Percentiles rank a stretch among this genome's conserved stretches.
These are phyloP conservation scores for Psix sp. DNA, from an alignment of 1,140 invertebrate genomes.

Conservation along the genomic window DNA sequence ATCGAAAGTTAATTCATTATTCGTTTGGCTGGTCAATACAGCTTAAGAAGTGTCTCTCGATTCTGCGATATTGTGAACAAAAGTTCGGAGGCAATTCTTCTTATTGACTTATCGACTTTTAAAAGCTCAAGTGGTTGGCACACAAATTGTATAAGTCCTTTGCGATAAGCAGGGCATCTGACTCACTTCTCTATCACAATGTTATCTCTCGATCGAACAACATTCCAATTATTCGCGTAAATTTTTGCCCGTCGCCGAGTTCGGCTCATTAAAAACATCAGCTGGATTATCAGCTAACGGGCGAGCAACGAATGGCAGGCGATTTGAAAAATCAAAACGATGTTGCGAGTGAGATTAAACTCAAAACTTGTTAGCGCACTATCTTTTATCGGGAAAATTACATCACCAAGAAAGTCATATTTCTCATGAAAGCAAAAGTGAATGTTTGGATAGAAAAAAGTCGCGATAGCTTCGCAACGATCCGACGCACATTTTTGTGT, in stretches of 20 bases:
- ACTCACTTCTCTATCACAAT: constrained; percentile 30
- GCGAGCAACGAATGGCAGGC: constrained; percentile 11
- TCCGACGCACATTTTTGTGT: constrained; percentile 35
- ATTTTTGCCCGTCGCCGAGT: constrained; percentile 1
- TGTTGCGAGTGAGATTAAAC: constrained; percentile 18
- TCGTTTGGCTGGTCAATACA: constrained; percentile 18
- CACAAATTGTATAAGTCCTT: constrained; percentile 30
- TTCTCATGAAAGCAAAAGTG: constrained; percentile 46
- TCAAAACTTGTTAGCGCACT: constrained; percentile 31
- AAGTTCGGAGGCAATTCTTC: constrained; percentile 25
- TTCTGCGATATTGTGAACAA: constrained; percentile 29
- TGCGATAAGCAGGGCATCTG: constrained; percentile 20
- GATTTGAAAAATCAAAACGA: constrained; percentile 34
- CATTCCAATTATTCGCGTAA: constrained; percentile 25
- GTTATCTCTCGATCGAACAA: constrained; percentile 31
- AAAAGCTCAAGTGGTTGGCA: constrained; percentile 6
- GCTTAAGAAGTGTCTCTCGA: constrained; percentile 30
- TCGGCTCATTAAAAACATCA: constrained; percentile 29
- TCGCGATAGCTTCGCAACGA: constrained; percentile 22
- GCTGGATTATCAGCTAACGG: constrained; percentile 6
- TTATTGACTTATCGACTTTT: constrained; percentile 39
- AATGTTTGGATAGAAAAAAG: constrained; percentile 7
- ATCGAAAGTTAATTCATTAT: constrained; percentile 45
- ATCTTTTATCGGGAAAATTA: constrained; percentile 45
- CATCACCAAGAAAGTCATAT: constrained; percentile 47